Base-by-base conservation (phyloP, 2,113 vertebrate genomes). In the Hystrix cristata region DNA sequence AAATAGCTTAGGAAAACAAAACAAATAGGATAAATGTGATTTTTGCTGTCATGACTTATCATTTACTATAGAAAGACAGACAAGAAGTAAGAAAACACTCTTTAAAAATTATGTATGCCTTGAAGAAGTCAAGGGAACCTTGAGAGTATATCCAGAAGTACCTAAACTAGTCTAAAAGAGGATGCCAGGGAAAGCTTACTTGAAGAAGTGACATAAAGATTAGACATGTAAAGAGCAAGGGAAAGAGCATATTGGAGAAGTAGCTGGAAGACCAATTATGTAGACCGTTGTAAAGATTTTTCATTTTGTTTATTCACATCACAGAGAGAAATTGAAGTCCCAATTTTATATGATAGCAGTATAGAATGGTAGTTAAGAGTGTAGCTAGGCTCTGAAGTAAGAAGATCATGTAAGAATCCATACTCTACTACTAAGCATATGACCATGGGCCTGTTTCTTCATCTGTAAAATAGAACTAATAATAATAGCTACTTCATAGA, bases 301-400 rank as follows among this genome's bases (percentile, higher is more conserved):
- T 55, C 15, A 74, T 93, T 93, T 96, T 83, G 69, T 84, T 90
- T 95, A 21, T 51, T 88, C 14, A 13, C 90, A 29, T 62, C 23
- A 87, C 5, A 62, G 13, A 86, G 14, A 80, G 31, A 6, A 86
- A 81, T 69, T 76, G 12, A 76, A 86, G 91, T 64, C 11, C 10
- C 38, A 74, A 27, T 67, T 92, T 91, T 31, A 89, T 55, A 31
- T 89, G 15, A 86, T 65, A 78, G 23, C 34, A 81, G 2, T 96
- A 57, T 64, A 95, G 8, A n/a, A 81, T 57, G 31, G 3, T 74
- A 34, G 4, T n/a, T 95, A 79, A 91, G 31, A 71, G 5, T 67
- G 1, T 88, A 81, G 27, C 4, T 64, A 55, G 10, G 15, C 23
- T 69, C 51, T 82, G 34, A 16, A 87, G 46, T 71, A 25, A 90